Evolutionary conservation across 1,140 invertebrate species (phyloP).

Genomic region (Tribolium castaneum): DNA sequence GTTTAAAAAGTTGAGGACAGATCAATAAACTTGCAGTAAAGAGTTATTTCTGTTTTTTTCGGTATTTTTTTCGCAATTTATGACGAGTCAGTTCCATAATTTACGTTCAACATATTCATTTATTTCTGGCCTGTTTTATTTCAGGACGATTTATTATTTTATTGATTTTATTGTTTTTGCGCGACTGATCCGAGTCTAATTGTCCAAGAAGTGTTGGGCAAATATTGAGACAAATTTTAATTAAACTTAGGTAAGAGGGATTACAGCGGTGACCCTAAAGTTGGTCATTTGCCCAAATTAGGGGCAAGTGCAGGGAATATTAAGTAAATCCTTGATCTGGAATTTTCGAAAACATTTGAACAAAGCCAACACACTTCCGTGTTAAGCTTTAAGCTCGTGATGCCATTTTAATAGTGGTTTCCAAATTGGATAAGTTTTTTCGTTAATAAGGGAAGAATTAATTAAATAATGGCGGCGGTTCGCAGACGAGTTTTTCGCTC

Average conservation of each 20-base stretch:
- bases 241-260: not conserved
- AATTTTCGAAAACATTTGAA: not conserved
- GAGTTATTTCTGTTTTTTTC: too few species aligned
- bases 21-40: too few species aligned
- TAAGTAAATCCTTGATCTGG: not conserved
- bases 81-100: not conserved
- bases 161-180: not conserved
- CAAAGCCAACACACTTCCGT: not conserved
- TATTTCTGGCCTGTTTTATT: not conserved
- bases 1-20: too few species aligned
- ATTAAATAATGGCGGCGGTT: not conserved
- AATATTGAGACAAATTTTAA: not conserved
- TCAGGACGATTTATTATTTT: not conserved
- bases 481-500: not conserved
- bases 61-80: too few species aligned
- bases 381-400: not conserved
- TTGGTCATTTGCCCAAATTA: constrained; percentile 12
- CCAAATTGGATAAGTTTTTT: not conserved
- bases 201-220: not conserved
- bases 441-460: not conserved
- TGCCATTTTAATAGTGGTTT: not conserved
- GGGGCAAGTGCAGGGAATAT: not conserved
- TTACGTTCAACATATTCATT: not conserved
- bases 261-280: not conserved
- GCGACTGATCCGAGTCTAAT: not conserved